Evolutionary conservation across 2,797 vertebrate species (phyloP), one percentile per base, ranked within the genome.

Genomic region (Hippopotamyrus pictus): DNA sequence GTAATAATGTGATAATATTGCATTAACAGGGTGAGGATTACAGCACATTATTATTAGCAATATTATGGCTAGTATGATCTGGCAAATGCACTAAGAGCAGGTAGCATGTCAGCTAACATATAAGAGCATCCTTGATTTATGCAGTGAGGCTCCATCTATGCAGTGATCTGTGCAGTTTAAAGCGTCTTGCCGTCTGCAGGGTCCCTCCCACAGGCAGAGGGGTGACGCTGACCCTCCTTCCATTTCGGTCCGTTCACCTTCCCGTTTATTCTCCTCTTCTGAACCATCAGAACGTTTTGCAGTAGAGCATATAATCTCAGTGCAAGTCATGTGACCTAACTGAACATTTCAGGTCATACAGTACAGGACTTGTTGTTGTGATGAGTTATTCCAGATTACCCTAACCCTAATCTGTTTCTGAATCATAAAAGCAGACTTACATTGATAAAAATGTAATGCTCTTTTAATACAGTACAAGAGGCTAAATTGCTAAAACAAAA

Each of bases 1-100:
- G 82, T 84, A 84, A 84, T 84, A 84, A 84, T 5, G 44, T 50
- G 82, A 50, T 50, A 84, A 84, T 84, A 84, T 50, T 50, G n/a
- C 82, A 84, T 84, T 50, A 84, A 50, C 41, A 50, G 46, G 41
- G 46, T 22, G 19, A 84, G 82, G 82, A 84, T 84, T 84, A 84
- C 9, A 48, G 17, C 5, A 29, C 0, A 46, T 44, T 25, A 50
- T 50, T 84, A 48, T 50, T 84, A 84, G 82, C 46, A 50, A 50
- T 50, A 84, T 50, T 50, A 50, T 50, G 48, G 46, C 7, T 84
- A 22, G 41, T 48, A 83, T 83, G 79, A 48, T 83, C 19, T 46
- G 17, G 79, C 0, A 82, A 83, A 83, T 83, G 79, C 44, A 25
- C 37, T 83, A 48, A 57, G 5, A 48, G 9, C 41, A 50, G 82